Conservation (phyloP, 1,140 invertebrate genomes). For the Camponotus pennsylvanicus region DNA sequence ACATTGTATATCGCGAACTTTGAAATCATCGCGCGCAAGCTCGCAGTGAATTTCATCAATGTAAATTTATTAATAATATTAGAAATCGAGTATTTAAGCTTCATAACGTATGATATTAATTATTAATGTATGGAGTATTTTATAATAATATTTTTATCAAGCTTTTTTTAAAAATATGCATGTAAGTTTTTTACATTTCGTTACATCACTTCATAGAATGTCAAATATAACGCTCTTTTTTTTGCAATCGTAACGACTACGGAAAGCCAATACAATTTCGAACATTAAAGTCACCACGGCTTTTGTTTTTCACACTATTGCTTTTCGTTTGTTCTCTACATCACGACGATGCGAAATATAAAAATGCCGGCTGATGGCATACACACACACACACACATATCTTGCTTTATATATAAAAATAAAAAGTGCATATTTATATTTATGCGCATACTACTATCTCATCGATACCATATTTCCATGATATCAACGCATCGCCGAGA, state of each 20-base stretch:
- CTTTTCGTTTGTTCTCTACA: conserved; percentile 54
- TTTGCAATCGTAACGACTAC: conserved; percentile 23
- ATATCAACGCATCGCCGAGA: conserved; percentile 12
- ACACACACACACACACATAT: too few species aligned
- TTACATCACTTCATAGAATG: not conserved
- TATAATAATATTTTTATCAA: not conserved
- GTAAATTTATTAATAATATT: not conserved
- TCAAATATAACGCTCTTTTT: not conserved
- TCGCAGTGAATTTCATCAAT: not conserved
- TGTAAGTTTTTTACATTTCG: not conserved
- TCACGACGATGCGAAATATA: conserved; percentile 30
- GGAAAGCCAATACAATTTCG: conserved; percentile 37
- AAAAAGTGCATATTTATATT: conserved; percentile 54
- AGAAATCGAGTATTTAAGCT: not conserved
- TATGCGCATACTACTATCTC: conserved; percentile 39
- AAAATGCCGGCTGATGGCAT: conserved; percentile 41
- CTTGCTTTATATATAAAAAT: conserved; percentile 42
- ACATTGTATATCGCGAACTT: conserved; percentile 4
- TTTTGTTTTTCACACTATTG: conserved; percentile 9
- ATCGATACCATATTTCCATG: conserved; percentile 34
- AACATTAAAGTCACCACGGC: conserved; percentile 52
- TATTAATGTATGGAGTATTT: not conserved
- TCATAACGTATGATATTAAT: not conserved
- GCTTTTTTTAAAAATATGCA: not conserved
- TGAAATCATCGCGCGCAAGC: not conserved